Evolutionary conservation across 2,888 invertebrate species (phyloP).

Genomic region (Agrotis exclamationis): DNA sequence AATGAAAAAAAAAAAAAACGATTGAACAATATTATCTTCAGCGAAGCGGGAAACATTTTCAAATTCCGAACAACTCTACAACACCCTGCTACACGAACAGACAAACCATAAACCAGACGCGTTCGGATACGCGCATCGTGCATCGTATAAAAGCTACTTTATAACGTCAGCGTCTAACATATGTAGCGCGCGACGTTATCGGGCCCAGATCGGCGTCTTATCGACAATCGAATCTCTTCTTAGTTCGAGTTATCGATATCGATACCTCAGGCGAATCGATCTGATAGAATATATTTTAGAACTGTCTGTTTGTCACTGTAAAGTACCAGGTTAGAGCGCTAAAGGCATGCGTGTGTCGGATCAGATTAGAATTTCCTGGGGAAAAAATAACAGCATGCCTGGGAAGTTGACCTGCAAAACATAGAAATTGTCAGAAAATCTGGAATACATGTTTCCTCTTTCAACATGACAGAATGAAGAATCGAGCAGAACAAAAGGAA

Average conservation of each 20-base stretch:
- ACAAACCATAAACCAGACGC: conserved; percentile 72
- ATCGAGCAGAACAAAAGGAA: too few relatives aligned
- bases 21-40: background rate
- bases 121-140: conserved; percentile 69
- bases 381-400: conserved; percentile 21
- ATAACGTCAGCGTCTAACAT: conserved; percentile 81
- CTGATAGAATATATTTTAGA: conserved; percentile 76
- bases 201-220: conserved; percentile 78
- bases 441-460: too few relatives aligned
- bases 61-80: conserved; percentile 65
- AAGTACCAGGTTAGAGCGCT: conserved; percentile 50
- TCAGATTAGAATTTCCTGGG: conserved; percentile 33
- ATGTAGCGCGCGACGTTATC: conserved; percentile 83
- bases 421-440: background rate
- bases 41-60: conserved; percentile 44
- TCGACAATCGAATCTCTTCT: conserved; percentile 81
- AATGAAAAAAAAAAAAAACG: background rate
- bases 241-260: conserved; percentile 73
- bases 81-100: conserved; percentile 58
- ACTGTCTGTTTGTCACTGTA: conserved; percentile 63
- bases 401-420: background rate
- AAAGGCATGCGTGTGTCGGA: conserved; percentile 42
- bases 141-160: conserved; percentile 79
- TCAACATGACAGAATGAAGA: too few relatives aligned
- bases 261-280: conserved; percentile 76